Base-by-base conservation (phyloP, 2,888 invertebrate species). In the Amphipyra tragopoginis region DNA sequence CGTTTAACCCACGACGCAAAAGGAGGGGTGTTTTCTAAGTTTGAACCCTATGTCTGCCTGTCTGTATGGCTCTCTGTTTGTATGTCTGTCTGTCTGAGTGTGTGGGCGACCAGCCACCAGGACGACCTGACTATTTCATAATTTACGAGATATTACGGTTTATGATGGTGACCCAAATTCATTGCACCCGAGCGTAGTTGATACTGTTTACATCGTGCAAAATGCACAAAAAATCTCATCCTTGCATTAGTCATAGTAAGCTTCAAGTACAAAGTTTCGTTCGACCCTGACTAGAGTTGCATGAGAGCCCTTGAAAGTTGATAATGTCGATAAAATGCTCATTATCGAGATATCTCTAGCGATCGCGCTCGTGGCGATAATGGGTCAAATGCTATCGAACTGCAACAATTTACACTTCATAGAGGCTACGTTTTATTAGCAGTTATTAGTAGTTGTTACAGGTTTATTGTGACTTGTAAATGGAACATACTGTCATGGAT, bases 261-360 rank as follows among this genome's bases (percentile, higher is more conserved):
- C 43, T 47, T 55, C 34, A 69, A 67, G 47, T 51, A 65, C 39
- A 39, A 44, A 67, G 26, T 51, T 55, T 40, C 9, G 9, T 33
- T 6, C 57, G 54, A 54, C 73, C 60, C 43, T 72, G 69, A 69
- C 29, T 42, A 51, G 45, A 51, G 64, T 39, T 66, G 53, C 43
- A 56, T 60, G 26, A 65, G 52, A 13, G 61, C 70, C 42, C 65
- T 73, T 65, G 54, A 68, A 36, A 10, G 11, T 44, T 43, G 61
- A 73, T 61, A 54, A 43, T 61, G 59, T 70, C 66, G 74, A 73
- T 74, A 65, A 70, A 62, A 66, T 57, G 42, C 56, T 56, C 59
- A 66, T 74, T 55, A 74, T 74, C 70, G 62, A 62, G 40, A 51
- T 64, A 58, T 55, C 38, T 63, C 45, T 54, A 29, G 42, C 11